A percentile compares a stretch with the other conserved stretches of the same genome.
These are phyloP conservation scores for Alectoris magna DNA, from an alignment of 2,797 vertebrate species.

Conservation along the genomic window DNA sequence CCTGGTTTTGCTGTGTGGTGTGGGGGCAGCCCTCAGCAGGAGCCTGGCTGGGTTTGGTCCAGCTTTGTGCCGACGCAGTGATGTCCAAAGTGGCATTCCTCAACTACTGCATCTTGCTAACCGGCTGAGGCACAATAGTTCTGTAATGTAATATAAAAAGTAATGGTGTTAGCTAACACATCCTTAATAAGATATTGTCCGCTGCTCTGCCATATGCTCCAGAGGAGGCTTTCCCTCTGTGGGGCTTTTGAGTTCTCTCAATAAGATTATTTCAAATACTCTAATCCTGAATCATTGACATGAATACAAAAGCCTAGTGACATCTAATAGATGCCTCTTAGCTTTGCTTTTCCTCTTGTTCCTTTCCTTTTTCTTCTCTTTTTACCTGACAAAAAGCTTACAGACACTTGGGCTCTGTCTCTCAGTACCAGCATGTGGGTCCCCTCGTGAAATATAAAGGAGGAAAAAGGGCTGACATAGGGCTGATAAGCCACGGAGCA, in stretches of 20 bases:
- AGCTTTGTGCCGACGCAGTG: conserved; percentile 4
- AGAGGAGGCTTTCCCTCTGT: conserved; percentile 78
- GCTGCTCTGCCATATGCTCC: conserved; percentile 83
- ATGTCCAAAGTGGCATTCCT: conserved; percentile 54
- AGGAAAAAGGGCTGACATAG: conserved; percentile 83
- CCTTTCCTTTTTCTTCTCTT: conserved; percentile 83
- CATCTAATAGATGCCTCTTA: conserved; percentile 90
- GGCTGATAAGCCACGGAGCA: conserved; percentile 84
- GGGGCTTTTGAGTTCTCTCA: conserved; percentile 86
- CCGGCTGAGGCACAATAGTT: conserved; percentile 78
- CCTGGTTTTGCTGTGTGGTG: neutral
- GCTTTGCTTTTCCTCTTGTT: conserved; percentile 85
- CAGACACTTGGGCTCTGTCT: conserved; percentile 84
- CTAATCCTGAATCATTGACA: conserved; percentile 92
- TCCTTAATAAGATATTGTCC: conserved; percentile 86
- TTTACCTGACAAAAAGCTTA: conserved; percentile 88
- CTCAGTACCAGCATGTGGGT: conserved; percentile 82
- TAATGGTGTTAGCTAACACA: conserved; percentile 84
- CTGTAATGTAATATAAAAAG: conserved; percentile 82
- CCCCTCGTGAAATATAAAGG: conserved; percentile 83
- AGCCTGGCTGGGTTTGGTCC: neutral
- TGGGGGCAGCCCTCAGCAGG: neutral
- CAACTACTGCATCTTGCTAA: conserved; percentile 75
- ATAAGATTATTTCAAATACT: conserved; percentile 92
- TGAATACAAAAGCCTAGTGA: conserved; percentile 89